Evolutionary conservation across 2,113 vertebrate genomes (phyloP).

Genomic region (Capra hircus): DNA sequence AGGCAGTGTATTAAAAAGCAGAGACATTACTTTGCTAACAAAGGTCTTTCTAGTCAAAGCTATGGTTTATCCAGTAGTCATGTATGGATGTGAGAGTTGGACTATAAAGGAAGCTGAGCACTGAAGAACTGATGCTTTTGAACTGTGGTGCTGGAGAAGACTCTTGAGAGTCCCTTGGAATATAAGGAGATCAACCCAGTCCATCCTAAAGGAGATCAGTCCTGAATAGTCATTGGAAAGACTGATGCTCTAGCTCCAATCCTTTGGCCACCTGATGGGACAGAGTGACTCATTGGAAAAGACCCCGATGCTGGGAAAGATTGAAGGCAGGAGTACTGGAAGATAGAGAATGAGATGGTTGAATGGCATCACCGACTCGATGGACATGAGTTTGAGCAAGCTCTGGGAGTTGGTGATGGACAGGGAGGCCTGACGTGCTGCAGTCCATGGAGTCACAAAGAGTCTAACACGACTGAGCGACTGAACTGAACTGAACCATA

Average conservation of each 20-base stretch:
- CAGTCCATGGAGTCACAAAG: not conserved
- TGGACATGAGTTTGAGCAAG: not conserved
- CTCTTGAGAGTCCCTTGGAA: not conserved
- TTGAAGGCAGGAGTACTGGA: not conserved
- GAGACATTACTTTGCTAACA: not conserved
- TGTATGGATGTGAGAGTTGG: not conserved
- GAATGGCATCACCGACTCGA: not conserved
- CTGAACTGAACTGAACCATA: not conserved
- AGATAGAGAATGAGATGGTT: not conserved
- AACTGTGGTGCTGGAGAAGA: not conserved
- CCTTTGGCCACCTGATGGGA: not conserved
- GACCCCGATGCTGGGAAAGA: not conserved
- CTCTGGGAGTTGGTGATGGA: not conserved
- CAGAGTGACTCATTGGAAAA: not conserved
- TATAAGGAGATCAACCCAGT: not conserved
- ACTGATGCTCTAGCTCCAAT: not conserved
- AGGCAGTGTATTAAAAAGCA: not conserved
- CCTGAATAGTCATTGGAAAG: not conserved
- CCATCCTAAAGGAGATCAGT: not conserved
- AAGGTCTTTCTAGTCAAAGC: not conserved
- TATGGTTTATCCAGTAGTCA: not conserved
- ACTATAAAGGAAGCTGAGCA: not conserved
- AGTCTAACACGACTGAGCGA: not conserved
- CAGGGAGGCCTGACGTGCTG: not conserved
- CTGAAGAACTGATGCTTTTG: not conserved